phyloP scores from a whole-genome alignment of 2,113 vertebrate species.

The Osmerus mordax region DNA sequence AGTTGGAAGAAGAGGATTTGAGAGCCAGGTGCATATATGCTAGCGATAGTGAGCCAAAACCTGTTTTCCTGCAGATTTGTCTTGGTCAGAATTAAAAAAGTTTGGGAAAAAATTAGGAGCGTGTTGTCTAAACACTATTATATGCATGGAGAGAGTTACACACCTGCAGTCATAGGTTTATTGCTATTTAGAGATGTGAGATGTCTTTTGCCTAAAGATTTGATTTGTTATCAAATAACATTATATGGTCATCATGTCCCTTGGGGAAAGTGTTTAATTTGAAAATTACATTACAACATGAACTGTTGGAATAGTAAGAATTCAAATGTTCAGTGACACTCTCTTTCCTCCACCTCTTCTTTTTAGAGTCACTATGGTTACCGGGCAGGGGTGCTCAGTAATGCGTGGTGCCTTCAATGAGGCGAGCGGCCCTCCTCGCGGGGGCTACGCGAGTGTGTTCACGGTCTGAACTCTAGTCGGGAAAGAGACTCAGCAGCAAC shows the following conservation, averaged over 20 bases:
- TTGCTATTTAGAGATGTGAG: neutral
- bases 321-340: neutral
- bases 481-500: neutral
- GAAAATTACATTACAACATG: neutral
- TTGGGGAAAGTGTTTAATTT: neutral
- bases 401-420: neutral
- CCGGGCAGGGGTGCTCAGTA: slow-evolving; percentile 4
- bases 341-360: neutral
- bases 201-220: neutral
- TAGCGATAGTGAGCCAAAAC: slow-evolving; percentile 41
- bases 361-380: slow-evolving; percentile 43
- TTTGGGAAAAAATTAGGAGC: no score
- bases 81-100: no score
- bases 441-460: slow-evolving; percentile 1
- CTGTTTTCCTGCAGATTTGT: neutral
- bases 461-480: neutral
- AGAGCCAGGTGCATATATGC: slow-evolving; percentile 32
- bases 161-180: neutral
- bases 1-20: slow-evolving; percentile 8
- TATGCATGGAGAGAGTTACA: neutral
- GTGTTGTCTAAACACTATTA: no score
- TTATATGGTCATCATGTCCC: no score
- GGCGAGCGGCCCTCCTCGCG: neutral
- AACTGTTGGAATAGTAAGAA: neutral
- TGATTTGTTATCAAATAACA: neutral